Conservation (phyloP, 35 echinoderm and acorn worm genomes). For the Apostichopus japonicus region DNA sequence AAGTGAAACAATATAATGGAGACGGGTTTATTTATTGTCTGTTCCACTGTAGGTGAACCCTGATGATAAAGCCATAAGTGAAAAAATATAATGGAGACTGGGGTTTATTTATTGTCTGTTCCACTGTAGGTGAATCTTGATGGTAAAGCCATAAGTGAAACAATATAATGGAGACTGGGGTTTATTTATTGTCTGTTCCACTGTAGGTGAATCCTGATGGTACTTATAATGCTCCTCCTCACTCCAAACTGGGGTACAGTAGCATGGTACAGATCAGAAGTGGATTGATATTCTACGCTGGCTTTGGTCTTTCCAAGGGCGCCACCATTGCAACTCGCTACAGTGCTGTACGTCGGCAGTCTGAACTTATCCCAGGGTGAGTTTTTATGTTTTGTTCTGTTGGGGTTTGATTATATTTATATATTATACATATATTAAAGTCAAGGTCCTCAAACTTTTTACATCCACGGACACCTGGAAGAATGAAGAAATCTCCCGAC, state of each 20-base stretch:
- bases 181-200: neutral
- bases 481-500: too few relatives aligned
- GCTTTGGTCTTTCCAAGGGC: conserved; percentile 54
- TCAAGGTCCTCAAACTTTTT: too few relatives aligned
- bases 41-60: conserved; percentile 59
- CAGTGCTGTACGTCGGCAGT: conserved; percentile 90
- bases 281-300: conserved; percentile 56
- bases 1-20: too few relatives aligned
- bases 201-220: conserved; percentile 78
- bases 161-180: too few relatives aligned
- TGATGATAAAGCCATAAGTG: conserved; percentile 25
- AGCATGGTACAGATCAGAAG: conserved; percentile 85
- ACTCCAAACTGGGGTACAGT: conserved; percentile 74
- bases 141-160: too few relatives aligned
- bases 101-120: too few relatives aligned
- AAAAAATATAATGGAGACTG: too few relatives aligned
- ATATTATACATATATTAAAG: too few relatives aligned
- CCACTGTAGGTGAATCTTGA: too few relatives aligned
- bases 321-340: conserved; percentile 78
- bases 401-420: too few relatives aligned
- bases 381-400: neutral
- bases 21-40: too few relatives aligned
- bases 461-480: too few relatives aligned
- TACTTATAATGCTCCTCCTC: conserved; percentile 67
- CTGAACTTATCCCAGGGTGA: conserved; percentile 83